Evolutionary conservation across 2,113 vertebrate species (phyloP).

Genomic region (Microcebus murinus): DNA sequence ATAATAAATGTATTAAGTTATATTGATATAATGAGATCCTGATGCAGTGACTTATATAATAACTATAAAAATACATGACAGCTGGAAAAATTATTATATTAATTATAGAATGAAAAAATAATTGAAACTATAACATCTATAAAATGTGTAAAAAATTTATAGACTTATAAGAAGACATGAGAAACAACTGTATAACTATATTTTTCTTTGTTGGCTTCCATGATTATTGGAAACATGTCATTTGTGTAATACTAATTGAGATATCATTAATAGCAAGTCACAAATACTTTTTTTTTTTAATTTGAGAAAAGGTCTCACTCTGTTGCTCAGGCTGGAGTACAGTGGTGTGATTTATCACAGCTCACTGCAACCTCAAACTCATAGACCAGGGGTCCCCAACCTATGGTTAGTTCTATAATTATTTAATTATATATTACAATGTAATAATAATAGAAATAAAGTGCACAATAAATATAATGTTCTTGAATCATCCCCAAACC

Average conservation of each 20-base stretch:
- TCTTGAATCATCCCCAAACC: too few relatives aligned
- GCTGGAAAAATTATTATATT: not conserved
- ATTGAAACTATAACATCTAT: not conserved
- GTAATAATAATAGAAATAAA: too few relatives aligned
- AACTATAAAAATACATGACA: not conserved
- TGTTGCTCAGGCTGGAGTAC: too few relatives aligned
- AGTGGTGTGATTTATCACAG: too few relatives aligned
- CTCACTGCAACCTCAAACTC: too few relatives aligned
- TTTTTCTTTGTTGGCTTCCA: not conserved
- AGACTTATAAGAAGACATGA: not conserved
- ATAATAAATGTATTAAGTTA: not conserved
- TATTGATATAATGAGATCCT: not conserved
- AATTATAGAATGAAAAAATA: not conserved
- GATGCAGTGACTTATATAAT: not conserved
- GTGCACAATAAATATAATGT: too few relatives aligned
- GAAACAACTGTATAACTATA: not conserved
- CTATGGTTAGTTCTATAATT: too few relatives aligned
- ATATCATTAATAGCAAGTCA: not conserved
- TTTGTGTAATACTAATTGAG: not conserved
- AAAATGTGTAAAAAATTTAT: not conserved
- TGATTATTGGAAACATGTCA: not conserved
- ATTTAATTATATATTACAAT: too few relatives aligned
- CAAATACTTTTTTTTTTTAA: not conserved
- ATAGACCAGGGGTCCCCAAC: too few relatives aligned
- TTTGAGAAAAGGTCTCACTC: too few relatives aligned